These are phyloP conservation scores for Psittacula echo DNA, from an alignment of 2,797 vertebrate species.

Conservation along the genomic window DNA sequence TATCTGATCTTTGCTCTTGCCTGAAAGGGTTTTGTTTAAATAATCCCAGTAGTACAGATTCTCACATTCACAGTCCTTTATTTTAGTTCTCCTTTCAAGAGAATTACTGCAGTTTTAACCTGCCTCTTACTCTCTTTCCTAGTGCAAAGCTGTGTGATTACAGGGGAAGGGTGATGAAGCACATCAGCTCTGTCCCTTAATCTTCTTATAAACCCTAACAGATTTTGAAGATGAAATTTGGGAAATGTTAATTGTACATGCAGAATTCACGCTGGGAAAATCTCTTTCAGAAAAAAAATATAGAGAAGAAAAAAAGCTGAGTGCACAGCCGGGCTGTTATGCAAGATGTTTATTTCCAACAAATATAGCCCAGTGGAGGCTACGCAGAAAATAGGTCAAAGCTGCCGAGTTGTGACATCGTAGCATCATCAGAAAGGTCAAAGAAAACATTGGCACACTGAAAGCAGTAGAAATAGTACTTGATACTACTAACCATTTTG, in stretches of 20 bases:
- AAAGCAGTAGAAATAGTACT: background rate
- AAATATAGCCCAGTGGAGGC: constrained; percentile 61
- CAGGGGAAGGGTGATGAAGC: constrained; percentile 5
- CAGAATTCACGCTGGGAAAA: constrained; percentile 74
- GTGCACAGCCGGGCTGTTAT: constrained; percentile 76
- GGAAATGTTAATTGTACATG: constrained; percentile 73
- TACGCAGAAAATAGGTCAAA: constrained; percentile 76
- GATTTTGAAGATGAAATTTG: constrained; percentile 73
- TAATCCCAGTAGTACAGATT: background rate
- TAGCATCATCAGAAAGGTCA: constrained; percentile 40
- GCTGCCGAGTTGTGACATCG: constrained; percentile 64
- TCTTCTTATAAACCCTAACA: constrained; percentile 70
- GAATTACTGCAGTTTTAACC: constrained; percentile 61
- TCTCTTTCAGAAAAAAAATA: constrained; percentile 52
- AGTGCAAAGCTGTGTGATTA: constrained; percentile 64
- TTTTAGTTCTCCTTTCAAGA: constrained; percentile 44
- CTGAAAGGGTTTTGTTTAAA: constrained; percentile 27
- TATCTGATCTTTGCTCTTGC: constrained; percentile 22
- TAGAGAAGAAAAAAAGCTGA: constrained; percentile 6
- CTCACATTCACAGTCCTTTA: constrained; percentile 32
- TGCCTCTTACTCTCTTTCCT: constrained; percentile 15
- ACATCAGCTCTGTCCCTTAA: constrained; percentile 56
- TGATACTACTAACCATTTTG: background rate
- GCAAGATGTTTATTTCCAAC: constrained; percentile 81
- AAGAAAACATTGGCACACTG: background rate